A percentile compares a stretch with the other conserved stretches of the same genome.
phyloP scores from a whole-genome alignment of 2,888 invertebrate species.

The Agrochola lota region DNA sequence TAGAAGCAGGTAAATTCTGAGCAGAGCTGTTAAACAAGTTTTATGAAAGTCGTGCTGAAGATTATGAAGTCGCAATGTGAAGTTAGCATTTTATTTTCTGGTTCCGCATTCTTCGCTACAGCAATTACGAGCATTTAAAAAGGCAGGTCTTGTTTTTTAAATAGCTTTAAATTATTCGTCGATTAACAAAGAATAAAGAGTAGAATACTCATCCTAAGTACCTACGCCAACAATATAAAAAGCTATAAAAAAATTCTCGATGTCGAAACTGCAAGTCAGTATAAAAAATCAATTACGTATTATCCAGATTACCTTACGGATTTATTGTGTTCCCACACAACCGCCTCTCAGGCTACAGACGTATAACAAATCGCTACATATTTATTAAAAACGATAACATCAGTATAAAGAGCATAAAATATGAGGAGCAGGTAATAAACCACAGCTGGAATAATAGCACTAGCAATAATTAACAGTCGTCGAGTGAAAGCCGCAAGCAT shows the following conservation, averaged over 20 bases:
- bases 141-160: slow-evolving; percentile 17
- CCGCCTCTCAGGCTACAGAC: slow-evolving; percentile 35
- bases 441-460: slow-evolving; percentile 66
- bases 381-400: slow-evolving; percentile 61
- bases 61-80: slow-evolving; percentile 49
- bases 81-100: slow-evolving; percentile 43
- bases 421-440: slow-evolving; percentile 62
- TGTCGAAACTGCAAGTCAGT: slow-evolving; percentile 32
- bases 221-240: slow-evolving; percentile 3
- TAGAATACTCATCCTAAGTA: slow-evolving; percentile 6
- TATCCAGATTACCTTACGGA: slow-evolving; percentile 31
- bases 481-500: slow-evolving; percentile 81
- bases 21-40: slow-evolving; percentile 54
- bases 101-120: slow-evolving; percentile 17
- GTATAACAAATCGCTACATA: slow-evolving; percentile 53
- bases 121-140: slow-evolving; percentile 30
- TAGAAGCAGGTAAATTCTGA: slow-evolving; percentile 42
- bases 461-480: slow-evolving; percentile 77
- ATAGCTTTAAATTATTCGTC: slow-evolving; percentile 1
- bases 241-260: neutral
- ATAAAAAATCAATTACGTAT: slow-evolving; percentile 48
- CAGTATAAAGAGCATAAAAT: slow-evolving; percentile 66
- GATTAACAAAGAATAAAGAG: slow-evolving; percentile 4
- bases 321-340: slow-evolving; percentile 23
- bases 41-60: slow-evolving; percentile 43